Base-by-base conservation (phyloP, 1,140 invertebrate genomes). In the Palaemon carinicauda region DNA sequence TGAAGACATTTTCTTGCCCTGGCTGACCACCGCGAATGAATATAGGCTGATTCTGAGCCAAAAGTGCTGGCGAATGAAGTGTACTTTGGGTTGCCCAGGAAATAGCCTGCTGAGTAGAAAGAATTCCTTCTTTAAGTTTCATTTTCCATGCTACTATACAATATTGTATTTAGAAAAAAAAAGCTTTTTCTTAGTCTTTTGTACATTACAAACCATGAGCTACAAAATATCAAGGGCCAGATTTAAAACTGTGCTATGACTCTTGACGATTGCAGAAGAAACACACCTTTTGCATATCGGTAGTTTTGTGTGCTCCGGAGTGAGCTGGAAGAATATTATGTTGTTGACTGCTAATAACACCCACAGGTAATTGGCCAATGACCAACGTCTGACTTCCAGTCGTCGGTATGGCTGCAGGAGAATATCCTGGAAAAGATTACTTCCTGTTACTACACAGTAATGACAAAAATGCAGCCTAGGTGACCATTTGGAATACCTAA, bases 1-100 rank as follows among this genome's bases (percentile, higher is more conserved):
- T 96, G 89, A 96, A 96, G 95, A 97, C 97, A 19, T 94, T 94
- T 90, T 97, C 96, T 15, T 94, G 87, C 3, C 87, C 87, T 24
- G 77, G 94, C 89, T 96, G 96, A 27, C 89, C 65, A 65, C 96
- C 95, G 82, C 96, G 92, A 88, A 97, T 96, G 89, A 97, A 96
- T 89, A 97, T 97, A 31, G 95, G 95, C 92, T 96, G 97, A 5
- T 94, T 95, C 0, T 94, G 91, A 4, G 92, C 91, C 4, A 95
- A 91, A 1, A 96, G 90, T 3, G 94, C 92, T 52, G 93, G 94
- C 12, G 94, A 94, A 88, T 95, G 95, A 24, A 91, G 79, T 14
- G 90, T 90, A n/a, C 90, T 90, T 50, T 90, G 90, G 52, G 91
- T 90, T 5, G 92, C 91, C 92, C 92, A 97, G 87, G 80, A 94